Conservation (phyloP, 2,797 vertebrate genomes). For the Acanthopagrus latus region DNA sequence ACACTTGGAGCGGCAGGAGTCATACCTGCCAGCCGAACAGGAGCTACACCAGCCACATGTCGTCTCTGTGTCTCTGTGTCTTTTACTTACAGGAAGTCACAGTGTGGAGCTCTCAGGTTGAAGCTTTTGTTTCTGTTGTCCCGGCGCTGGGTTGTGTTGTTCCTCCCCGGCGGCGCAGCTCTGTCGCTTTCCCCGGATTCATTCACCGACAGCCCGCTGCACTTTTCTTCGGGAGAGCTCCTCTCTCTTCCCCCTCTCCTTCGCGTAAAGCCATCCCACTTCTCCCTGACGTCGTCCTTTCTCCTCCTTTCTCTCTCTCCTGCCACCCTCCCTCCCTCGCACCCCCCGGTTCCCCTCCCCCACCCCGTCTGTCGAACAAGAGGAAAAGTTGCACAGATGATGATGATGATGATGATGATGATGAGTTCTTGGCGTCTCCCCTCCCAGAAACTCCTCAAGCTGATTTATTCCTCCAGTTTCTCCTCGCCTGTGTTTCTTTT, state of each 20-base stretch:
- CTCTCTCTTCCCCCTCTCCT: conserved; percentile 35
- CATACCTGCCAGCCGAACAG: neutral
- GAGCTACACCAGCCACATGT: neutral
- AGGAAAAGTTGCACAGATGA: conserved; percentile 29
- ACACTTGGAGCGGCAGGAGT: neutral
- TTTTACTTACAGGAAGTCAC: conserved; percentile 65
- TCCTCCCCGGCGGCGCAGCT: conserved; percentile 13
- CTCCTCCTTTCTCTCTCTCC: conserved; percentile 8
- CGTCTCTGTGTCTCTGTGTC: neutral
- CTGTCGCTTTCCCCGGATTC: conserved; percentile 21
- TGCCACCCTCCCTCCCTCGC: conserved; percentile 13
- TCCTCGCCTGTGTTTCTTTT: neutral
- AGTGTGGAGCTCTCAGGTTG: neutral
- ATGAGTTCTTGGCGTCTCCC: conserved; percentile 20
- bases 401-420: conserved; percentile 1
- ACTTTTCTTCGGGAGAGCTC: conserved; percentile 46
- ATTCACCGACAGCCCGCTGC: conserved; percentile 46
- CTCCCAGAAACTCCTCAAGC: neutral
- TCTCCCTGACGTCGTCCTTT: conserved; percentile 64
- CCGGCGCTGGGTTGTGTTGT: neutral
- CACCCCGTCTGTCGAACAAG: conserved; percentile 16
- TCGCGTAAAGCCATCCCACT: conserved; percentile 61
- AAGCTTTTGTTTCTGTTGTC: conserved; percentile 4
- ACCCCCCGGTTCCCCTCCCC: conserved; percentile 53
- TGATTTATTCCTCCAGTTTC: neutral